These are phyloP conservation scores for Petrosia ficiformis DNA, from an alignment of 37 sponge, comb jelly and placozoan genomes.

Conservation along the genomic window DNA sequence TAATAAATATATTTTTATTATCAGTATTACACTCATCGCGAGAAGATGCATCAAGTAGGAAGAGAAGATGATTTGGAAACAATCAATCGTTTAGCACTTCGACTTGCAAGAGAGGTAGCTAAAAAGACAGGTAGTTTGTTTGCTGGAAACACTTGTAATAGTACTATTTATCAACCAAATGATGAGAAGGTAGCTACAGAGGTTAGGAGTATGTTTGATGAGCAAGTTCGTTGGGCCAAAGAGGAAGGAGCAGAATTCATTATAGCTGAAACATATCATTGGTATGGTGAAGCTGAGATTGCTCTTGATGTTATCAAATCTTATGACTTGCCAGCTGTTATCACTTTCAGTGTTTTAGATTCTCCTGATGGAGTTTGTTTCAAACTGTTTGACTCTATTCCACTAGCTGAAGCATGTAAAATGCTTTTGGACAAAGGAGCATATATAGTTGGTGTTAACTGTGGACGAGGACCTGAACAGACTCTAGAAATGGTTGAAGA, in stretches of 20 bases:
- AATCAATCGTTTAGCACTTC: constrained; percentile 13
- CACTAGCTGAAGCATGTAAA: constrained; percentile 31
- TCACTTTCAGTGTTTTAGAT: constrained; percentile 1
- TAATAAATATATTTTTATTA: not conserved
- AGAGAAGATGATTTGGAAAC: constrained; percentile 24
- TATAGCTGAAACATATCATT: constrained; percentile 9
- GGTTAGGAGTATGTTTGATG: constrained; percentile 22
- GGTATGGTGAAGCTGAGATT: constrained; percentile 5
- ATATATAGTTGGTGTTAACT: constrained; percentile 46
- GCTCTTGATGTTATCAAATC: constrained; percentile 14
- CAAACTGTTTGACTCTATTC: constrained; percentile 17
- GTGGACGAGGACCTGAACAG: constrained; percentile 35
- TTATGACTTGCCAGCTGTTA: constrained; percentile 13
- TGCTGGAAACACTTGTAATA: constrained; percentile 19
- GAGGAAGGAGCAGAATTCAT: constrained; percentile 15
- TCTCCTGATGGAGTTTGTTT: not conserved
- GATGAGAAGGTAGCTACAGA: not conserved
- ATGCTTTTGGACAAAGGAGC: constrained; percentile 49
- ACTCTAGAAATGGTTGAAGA: constrained; percentile 51
- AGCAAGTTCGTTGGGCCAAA: constrained; percentile 51
- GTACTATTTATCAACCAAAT: not conserved
- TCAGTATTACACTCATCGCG: constrained; percentile 9
- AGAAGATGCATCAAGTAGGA: constrained; percentile 12
- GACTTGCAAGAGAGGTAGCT: constrained; percentile 15
- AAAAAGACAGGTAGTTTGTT: not conserved